Evolutionary conservation across 2,888 invertebrate genomes (phyloP), one percentile per base, ranked within the genome.

Genomic region (Oscheius onirici): DNA sequence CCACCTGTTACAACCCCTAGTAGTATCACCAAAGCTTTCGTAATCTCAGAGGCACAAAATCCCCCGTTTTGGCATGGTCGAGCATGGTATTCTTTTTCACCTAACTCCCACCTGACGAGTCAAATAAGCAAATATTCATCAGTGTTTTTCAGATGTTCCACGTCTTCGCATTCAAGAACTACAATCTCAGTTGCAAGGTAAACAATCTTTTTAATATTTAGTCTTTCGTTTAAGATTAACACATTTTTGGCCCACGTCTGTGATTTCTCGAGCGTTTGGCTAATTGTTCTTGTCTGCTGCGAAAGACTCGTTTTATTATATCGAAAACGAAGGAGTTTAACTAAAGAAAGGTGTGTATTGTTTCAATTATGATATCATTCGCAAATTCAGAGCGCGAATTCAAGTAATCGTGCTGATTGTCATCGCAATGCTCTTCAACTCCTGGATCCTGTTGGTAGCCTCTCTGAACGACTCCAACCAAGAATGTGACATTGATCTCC

Each of bases 241-340:
- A 80, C 78, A 5, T 83, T 83, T 58, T 26, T 81, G 54, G 84
- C 85, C 2, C 85, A 85, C 68, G 81, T 82, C 57, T 84, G 84
- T 71, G 85, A 85, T 71, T 85, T 85, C 65, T 71, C 81, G 24
- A 78, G 79, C 41, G 84, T 85, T 20, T 85, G 85, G 85, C 65
- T 85, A 66, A 85, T 85, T 57, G 85, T 82, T 24, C 75, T 84
- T 17, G 82, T 85, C 51, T 83, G 84, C 24, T 74, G 83, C 51
- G 85, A 85, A 70, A 74, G 85, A 22, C 73, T 85, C 1, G 72
- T 83, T 1, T 73, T 85, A 2, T 69, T 85, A 13, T 81, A 84
- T 60, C 61, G 78, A 51, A 73, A 75, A 43, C 73, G 71, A 40
- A 52, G 79, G 20, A 74, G 77, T 34, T 70, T 81, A 34, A 80